A percentile compares a stretch with the other conserved stretches of the same genome.
Conservation (phyloP, 2,888 invertebrate genomes). For the Thymelicus sylvestris region DNA sequence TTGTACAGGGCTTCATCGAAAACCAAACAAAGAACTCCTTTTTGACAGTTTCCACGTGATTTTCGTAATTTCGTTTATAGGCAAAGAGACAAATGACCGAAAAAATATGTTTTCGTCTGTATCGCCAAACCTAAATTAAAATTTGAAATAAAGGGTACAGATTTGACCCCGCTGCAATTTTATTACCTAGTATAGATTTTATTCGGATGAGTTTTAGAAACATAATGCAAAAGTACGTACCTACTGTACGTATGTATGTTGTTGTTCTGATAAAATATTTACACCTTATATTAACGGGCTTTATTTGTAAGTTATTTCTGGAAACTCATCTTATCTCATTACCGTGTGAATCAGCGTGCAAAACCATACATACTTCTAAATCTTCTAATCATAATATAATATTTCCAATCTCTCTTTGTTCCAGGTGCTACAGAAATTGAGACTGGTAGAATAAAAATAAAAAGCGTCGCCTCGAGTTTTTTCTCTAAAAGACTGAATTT, state of each 20-base stretch:
- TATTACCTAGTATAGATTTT: too few relatives aligned
- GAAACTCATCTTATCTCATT: not conserved
- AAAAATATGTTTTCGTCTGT: too few relatives aligned
- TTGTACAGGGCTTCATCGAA: too few relatives aligned
- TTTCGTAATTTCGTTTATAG: too few relatives aligned
- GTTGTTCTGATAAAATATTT: not conserved
- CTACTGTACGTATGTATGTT: not conserved
- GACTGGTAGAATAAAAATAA: conserved; percentile 47
- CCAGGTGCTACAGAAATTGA: conserved; percentile 53
- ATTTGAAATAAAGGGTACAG: too few relatives aligned
- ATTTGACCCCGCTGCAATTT: too few relatives aligned
- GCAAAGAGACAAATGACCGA: too few relatives aligned
- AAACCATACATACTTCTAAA: not conserved
- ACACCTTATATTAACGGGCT: not conserved
- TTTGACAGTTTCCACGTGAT: too few relatives aligned
- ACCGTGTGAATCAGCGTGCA: not conserved
- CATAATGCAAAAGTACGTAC: too few relatives aligned
- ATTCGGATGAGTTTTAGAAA: too few relatives aligned
- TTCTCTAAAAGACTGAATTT: conserved; percentile 23
- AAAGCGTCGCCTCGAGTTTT: not conserved
- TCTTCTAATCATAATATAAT: not conserved
- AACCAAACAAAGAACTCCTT: too few relatives aligned
- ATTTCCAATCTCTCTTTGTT: conserved; percentile 44
- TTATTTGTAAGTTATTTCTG: not conserved
- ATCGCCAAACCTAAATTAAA: too few relatives aligned